Base-by-base conservation (phyloP, 2,888 invertebrate genomes). In the Conus canariensis region DNA sequence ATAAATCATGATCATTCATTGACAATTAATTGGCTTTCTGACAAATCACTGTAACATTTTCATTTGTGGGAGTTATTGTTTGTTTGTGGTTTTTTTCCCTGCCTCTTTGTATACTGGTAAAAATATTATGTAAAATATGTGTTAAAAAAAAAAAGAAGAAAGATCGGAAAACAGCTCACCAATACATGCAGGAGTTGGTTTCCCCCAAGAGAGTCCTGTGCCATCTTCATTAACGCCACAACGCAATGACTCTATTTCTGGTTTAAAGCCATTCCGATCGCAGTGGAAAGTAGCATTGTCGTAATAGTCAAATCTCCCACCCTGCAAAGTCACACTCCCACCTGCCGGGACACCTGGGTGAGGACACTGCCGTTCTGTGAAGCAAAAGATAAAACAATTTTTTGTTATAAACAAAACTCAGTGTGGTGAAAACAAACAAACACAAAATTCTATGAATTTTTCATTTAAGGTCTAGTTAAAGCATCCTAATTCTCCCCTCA, bases 311-410 rank as follows among this genome's bases (percentile, higher is more conserved):
- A 60, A 88, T 16, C 60, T 86, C 74, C 83, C 85, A 85, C 90
- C 90, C 0, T 45, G 74, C 74, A 89, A 90, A 19, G 64, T 83
- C 5, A 90, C 88, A 14, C 19, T 74, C 30, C 92, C 90, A 14
- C 88, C 91, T 5, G 89, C 87, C 59, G 92, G 90, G 7, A 70
- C 85, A 0, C 91, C 90, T 16, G 91, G 91, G 45, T 90, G 90
- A 0, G 91, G 90, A 86, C 93, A 93, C 19, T 30, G 83, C 16
- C 88, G 85, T 56, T 89, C 93, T 93, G 89, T 6, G 87, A 89
- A 12, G 7, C 0, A 10, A 74, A 74, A 19, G 22, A 30, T 10
- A 45, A 59, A 58, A 12, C 19, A 64, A 64, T 45, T 45, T 45
- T 45, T 45, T 45, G 45, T 45, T 45, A 45, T 64, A 64, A 64